A percentile compares a stretch with the other conserved stretches of the same genome.
Evolutionary conservation across 2,888 invertebrate species (phyloP).

Genomic region (Sipunculus nudus): DNA sequence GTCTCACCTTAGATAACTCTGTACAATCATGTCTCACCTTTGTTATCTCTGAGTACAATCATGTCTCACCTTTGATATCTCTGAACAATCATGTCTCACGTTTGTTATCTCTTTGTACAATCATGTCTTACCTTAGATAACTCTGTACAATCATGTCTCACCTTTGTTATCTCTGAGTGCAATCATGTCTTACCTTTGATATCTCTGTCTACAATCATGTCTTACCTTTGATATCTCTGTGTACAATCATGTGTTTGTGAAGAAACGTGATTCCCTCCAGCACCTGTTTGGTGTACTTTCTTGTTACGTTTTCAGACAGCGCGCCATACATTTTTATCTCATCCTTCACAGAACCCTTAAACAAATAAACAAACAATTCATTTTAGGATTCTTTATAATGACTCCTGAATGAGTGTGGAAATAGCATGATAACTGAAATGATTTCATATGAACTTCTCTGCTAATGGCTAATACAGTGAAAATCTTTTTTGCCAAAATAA

Average conservation of each 20-base stretch:
- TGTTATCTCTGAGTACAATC: too few relatives aligned
- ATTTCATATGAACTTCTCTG: too few relatives aligned
- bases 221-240: slow-evolving; percentile 68
- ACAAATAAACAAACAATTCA: not conserved
- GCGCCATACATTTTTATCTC: slow-evolving; percentile 64
- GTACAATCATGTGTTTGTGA: slow-evolving; percentile 68
- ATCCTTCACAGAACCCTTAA: slow-evolving; percentile 68
- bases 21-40: too few relatives aligned
- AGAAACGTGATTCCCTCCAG: slow-evolving; percentile 68
- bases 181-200: not conserved
- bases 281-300: slow-evolving; percentile 66
- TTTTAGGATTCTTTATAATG: not conserved
- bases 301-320: slow-evolving; percentile 61
- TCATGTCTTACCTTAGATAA: too few relatives aligned
- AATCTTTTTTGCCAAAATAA: too few relatives aligned
- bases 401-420: not conserved
- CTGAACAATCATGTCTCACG: too few relatives aligned
- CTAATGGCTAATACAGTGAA: not conserved
- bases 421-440: slow-evolving; percentile 4
- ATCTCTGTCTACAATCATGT: not conserved
- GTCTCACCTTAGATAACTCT: too few relatives aligned
- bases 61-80: too few relatives aligned
- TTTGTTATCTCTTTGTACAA: too few relatives aligned
- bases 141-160: too few relatives aligned
- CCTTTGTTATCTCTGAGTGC: too few relatives aligned